phyloP scores from a whole-genome alignment of 2,113 vertebrate species.

The Marmota monax region DNA sequence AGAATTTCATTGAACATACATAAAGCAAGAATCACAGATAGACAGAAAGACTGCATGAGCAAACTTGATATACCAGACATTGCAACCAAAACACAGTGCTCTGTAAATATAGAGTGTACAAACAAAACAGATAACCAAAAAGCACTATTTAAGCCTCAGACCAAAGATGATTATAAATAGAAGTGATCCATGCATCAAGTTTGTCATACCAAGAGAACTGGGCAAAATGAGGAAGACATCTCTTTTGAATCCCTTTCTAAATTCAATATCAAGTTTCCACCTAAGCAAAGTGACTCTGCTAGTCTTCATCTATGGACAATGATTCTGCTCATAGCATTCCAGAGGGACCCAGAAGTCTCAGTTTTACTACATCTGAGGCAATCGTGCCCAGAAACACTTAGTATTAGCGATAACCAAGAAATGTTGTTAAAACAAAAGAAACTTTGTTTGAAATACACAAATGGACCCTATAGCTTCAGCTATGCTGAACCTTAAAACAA shows the following conservation, averaged over 20 bases:
- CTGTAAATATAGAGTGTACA: conserved; percentile 96
- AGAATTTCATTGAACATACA: conserved; percentile 93
- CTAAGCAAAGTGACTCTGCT: conserved; percentile 69
- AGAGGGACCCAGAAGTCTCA: conserved; percentile 87
- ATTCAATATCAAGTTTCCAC: conserved; percentile 95
- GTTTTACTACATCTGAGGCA: conserved; percentile 86
- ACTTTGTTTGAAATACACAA: conserved; percentile 83
- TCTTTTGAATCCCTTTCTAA: conserved; percentile 94
- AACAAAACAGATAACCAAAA: conserved; percentile 93
- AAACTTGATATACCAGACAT: conserved; percentile 91
- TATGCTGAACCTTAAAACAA: conserved; percentile 83
- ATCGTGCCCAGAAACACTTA: conserved; percentile 84
- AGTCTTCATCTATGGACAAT: conserved; percentile 82
- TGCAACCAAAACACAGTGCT: conserved; percentile 92
- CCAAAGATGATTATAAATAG: conserved; percentile 87
- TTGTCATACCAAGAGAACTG: conserved; percentile 91
- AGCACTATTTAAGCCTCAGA: conserved; percentile 87
- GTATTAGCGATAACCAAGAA: conserved; percentile 80
- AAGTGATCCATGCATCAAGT: conserved; percentile 84
- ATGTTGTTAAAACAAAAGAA: conserved; percentile 81
- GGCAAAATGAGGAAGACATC: conserved; percentile 90
- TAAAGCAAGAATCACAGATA: conserved; percentile 86
- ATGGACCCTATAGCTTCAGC: conserved; percentile 83
- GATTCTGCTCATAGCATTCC: conserved; percentile 94
- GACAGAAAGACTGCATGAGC: conserved; percentile 94